phyloP scores from a whole-genome alignment of 2,797 vertebrate species.

The Muscicapa comitata region DNA sequence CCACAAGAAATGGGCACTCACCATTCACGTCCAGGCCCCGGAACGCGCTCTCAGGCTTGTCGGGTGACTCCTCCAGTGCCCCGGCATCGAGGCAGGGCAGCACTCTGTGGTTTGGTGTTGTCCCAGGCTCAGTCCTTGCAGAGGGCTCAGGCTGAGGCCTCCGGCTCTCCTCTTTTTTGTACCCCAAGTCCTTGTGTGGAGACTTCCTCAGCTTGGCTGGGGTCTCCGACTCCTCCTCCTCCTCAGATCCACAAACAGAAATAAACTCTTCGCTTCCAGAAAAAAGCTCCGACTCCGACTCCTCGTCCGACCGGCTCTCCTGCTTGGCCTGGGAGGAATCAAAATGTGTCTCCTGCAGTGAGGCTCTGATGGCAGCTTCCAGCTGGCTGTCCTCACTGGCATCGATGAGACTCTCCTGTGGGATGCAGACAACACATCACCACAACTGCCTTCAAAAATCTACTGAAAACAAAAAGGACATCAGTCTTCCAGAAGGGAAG shows the following conservation, averaged over 20 bases:
- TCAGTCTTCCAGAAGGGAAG: not conserved
- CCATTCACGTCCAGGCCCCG: slow-evolving; percentile 86
- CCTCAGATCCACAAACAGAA: slow-evolving; percentile 93
- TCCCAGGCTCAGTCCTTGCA: slow-evolving; percentile 75
- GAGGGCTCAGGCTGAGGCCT: slow-evolving; percentile 87
- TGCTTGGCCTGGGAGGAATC: slow-evolving; percentile 87
- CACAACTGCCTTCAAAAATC: not conserved
- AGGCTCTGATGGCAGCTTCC: slow-evolving; percentile 96
- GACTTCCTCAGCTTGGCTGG: slow-evolving; percentile 87
- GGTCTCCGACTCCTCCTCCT: slow-evolving; percentile 80
- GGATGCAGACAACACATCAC: slow-evolving; percentile 27
- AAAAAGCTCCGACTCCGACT: slow-evolving; percentile 95
- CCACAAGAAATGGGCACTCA: slow-evolving; percentile 24
- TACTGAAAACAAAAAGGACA: not conserved
- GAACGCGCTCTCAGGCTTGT: slow-evolving; percentile 70
- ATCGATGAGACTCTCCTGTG: slow-evolving; percentile 95
- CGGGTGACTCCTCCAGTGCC: slow-evolving; percentile 71
- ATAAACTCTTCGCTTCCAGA: slow-evolving; percentile 97
- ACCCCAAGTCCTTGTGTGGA: slow-evolving; percentile 89
- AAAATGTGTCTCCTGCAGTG: slow-evolving; percentile 96
- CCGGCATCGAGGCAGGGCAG: slow-evolving; percentile 71
- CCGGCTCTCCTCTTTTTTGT: slow-evolving; percentile 92
- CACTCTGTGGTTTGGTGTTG: slow-evolving; percentile 81
- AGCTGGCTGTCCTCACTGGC: slow-evolving; percentile 99
- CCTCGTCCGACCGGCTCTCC: slow-evolving; percentile 86